Evolutionary conservation across 2,888 invertebrate species (phyloP).

Genomic region (Neoascia interrupta): DNA sequence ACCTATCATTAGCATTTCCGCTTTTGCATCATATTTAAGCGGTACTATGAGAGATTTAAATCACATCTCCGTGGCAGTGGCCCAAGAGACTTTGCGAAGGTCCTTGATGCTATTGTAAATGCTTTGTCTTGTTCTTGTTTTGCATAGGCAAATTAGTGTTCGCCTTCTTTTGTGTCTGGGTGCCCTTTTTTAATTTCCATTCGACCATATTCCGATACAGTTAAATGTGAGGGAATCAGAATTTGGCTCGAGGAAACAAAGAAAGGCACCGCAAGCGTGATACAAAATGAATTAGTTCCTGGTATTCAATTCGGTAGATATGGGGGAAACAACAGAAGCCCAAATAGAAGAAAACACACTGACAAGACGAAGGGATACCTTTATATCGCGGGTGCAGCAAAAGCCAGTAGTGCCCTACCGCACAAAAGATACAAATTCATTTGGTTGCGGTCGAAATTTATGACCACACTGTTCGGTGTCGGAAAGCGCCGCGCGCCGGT

Average conservation of each 20-base stretch:
- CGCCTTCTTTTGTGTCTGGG: constrained; percentile 29
- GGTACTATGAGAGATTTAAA: constrained; percentile 64
- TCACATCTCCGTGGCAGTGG: constrained; percentile 46
- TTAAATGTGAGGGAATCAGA: constrained; percentile 20
- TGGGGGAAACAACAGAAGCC: constrained; percentile 56
- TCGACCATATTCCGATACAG: constrained; percentile 35
- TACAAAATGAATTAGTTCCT: constrained; percentile 66
- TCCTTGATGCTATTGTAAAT: constrained; percentile 54
- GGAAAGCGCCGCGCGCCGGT: constrained; percentile 21
- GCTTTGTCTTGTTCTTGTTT: constrained; percentile 27
- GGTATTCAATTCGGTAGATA: constrained; percentile 57
- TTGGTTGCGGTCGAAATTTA: constrained; percentile 63
- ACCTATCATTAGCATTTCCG: constrained; percentile 80
- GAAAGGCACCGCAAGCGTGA: constrained; percentile 35
- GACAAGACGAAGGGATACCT: constrained; percentile 21
- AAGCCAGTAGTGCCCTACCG: constrained; percentile 54
- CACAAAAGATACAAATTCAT: constrained; percentile 66
- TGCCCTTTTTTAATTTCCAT: constrained; percentile 49
- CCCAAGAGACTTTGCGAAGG: constrained; percentile 15
- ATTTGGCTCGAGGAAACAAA: constrained; percentile 4
- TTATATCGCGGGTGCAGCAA: constrained; percentile 3
- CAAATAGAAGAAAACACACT: constrained; percentile 4
- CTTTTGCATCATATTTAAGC: constrained; percentile 76
- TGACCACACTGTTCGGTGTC: constrained; percentile 38
- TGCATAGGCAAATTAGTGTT: constrained; percentile 67